A percentile compares a stretch with the other conserved stretches of the same genome.
Conservation (phyloP, 1,140 invertebrate species). For the Pseudomyrmex concolor region DNA sequence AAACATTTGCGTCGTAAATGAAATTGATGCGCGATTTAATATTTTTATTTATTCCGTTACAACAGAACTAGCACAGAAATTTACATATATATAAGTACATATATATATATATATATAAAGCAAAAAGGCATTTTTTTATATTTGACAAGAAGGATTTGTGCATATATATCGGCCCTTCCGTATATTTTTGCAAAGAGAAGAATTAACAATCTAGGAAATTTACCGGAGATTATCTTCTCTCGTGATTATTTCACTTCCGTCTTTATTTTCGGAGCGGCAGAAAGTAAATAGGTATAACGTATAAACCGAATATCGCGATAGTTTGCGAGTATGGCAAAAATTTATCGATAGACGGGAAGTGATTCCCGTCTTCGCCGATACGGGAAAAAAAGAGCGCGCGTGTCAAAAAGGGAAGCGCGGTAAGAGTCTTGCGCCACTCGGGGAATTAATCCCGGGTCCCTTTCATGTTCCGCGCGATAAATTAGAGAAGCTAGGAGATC, state of each 20-base stretch:
- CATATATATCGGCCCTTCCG: not conserved
- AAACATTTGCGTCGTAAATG: conserved; percentile 5
- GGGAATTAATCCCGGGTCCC: conserved; percentile 17
- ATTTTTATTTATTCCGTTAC: not conserved
- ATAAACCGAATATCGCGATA: too few species aligned
- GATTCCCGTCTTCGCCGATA: not conserved
- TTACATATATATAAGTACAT: too few species aligned
- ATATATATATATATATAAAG: too few species aligned
- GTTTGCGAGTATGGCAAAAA: too few species aligned
- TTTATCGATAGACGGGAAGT: too few species aligned
- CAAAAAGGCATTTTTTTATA: not conserved
- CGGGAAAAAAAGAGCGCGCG: not conserved
- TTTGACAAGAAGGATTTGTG: not conserved
- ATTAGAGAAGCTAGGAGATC: conserved; percentile 6
- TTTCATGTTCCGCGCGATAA: conserved; percentile 3
- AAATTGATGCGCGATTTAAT: not conserved
- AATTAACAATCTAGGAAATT: not conserved
- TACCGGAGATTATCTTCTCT: not conserved
- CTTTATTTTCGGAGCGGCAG: not conserved
- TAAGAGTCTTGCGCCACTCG: not conserved
- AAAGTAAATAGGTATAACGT: too few species aligned
- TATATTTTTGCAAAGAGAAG: conserved; percentile 12
- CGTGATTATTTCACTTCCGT: conserved; percentile 18
- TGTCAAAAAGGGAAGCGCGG: not conserved
- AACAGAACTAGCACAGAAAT: not conserved